Base-by-base conservation (phyloP, 1,140 invertebrate species). In the Drosophila orosa region DNA sequence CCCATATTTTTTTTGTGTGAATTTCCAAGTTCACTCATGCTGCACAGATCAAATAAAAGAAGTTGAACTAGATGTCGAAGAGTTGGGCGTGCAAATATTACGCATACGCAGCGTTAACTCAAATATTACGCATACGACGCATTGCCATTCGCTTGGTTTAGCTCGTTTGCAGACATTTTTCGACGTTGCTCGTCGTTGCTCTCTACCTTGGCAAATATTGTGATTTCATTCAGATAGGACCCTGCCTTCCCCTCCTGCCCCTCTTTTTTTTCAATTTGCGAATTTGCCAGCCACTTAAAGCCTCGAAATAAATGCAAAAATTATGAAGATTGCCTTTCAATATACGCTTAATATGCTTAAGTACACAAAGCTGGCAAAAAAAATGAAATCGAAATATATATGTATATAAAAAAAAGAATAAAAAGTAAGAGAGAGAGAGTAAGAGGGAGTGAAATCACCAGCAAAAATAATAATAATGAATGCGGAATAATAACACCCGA, bases 261-360 rank as follows among this genome's bases (percentile, higher is more conserved):
- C 13, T 5, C 15, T 5, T 1, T n/a, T 9, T 77, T 58, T 33
- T 63, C 60, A 55, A 60, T 57, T 74, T 81, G 31, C 59, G 54
- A 57, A 57, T 58, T 45, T 67, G 19, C 25, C 35, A 25, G 29
- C 24, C 27, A 66, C 33, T 74, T 74, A 55, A 63, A 52, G 58
- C 17, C 44, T 17, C 6, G 10, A 52, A 58, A 59, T 59, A 52
- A 47, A 62, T 42, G 22, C 33, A 37, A 42, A 63, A 76, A 40
- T 59, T 75, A 76, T 76, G 33, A 39, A 52, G 45, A 75, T 67
- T 65, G 45, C 50, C 44, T 66, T 61, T 52, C 33, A 66, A 68
- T 66, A 63, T 57, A 3, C 59, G 56, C 63, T 81, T 86, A 81
- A 78, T 81, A 71, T 74, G 74, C 67, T 78, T 71, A 81, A 85